Conservation (phyloP, 2,113 vertebrate genomes). For the Orycteropus afer region DNA sequence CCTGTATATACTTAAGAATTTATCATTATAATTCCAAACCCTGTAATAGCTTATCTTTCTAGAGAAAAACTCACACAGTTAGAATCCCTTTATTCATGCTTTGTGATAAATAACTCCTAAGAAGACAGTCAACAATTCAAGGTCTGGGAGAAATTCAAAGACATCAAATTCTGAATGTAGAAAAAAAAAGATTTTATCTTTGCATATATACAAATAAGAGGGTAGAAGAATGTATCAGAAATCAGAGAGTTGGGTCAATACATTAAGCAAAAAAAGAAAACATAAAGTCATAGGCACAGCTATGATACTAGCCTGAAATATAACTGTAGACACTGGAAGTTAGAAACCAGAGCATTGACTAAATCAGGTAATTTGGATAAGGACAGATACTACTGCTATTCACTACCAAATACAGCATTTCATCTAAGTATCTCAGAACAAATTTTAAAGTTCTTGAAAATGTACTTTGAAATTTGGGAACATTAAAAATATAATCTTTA, state of each 20-base stretch:
- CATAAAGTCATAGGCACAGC: neutral
- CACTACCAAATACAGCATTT: neutral
- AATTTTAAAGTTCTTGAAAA: neutral
- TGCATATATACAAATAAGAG: neutral
- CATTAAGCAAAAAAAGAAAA: neutral
- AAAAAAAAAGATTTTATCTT: neutral
- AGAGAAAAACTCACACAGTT: neutral
- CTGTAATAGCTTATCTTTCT: neutral
- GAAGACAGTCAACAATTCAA: neutral
- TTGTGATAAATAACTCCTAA: neutral
- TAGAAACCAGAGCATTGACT: neutral
- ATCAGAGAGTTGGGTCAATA: neutral
- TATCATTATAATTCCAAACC: conserved; percentile 34
- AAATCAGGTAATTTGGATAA: neutral
- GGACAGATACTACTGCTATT: neutral
- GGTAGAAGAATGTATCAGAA: neutral
- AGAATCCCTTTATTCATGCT: neutral
- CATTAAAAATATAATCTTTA: neutral
- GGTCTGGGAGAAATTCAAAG: neutral
- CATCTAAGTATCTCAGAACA: neutral
- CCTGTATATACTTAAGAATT: neutral
- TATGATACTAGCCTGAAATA: neutral
- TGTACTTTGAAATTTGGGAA: neutral
- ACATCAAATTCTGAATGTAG: conserved; percentile 5
- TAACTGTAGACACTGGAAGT: neutral